Evolutionary conservation across 1,140 invertebrate genomes (phyloP).

Genomic region (Macrocentrus cingulum): DNA sequence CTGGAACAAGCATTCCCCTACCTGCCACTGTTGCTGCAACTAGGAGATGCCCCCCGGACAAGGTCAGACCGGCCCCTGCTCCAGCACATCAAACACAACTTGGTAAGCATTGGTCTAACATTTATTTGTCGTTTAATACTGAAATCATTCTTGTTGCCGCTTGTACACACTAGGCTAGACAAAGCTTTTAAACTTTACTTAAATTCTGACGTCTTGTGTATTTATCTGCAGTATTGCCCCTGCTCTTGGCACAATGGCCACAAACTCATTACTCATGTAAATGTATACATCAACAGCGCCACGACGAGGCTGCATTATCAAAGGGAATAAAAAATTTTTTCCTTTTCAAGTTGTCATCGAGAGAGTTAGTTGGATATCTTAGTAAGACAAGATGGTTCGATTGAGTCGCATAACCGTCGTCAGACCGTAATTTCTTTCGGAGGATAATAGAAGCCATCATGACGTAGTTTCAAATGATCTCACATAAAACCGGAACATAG

Average conservation of each 20-base stretch:
- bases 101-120: constrained; percentile 38
- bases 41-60: constrained; percentile 73
- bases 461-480: not conserved
- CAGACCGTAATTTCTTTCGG: constrained; percentile 8
- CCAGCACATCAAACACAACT: constrained; percentile 64
- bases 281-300: too few relatives aligned
- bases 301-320: not conserved
- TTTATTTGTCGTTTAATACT: not conserved
- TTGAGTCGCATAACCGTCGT: not conserved
- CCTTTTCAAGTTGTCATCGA: constrained; percentile 2
- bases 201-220: not conserved
- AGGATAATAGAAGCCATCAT: not conserved
- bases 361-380: too few relatives aligned
- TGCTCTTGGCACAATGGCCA: not conserved
- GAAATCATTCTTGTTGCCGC: not conserved
- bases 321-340: not conserved
- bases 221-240: not conserved
- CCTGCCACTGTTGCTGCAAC: constrained; percentile 73
- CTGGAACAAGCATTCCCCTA: constrained; percentile 69
- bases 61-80: constrained; percentile 68
- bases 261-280: not conserved
- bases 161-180: not conserved
- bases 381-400: constrained; percentile 12
- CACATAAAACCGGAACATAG: not conserved
- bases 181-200: too few relatives aligned